Conservation (phyloP, 2,797 vertebrate genomes). For the Threskiornis aethiopicus region DNA sequence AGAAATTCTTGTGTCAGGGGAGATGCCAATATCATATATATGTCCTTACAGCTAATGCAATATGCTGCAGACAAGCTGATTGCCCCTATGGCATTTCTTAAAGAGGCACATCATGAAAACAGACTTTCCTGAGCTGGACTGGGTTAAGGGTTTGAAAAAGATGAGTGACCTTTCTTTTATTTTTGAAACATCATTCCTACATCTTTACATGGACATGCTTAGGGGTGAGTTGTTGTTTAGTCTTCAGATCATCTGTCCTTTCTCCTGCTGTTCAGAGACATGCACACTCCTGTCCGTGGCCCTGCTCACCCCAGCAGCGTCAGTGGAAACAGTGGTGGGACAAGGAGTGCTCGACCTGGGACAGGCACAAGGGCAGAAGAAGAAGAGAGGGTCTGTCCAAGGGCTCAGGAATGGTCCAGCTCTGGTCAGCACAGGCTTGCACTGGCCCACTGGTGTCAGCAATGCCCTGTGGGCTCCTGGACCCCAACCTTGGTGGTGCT, state of each 20-base stretch:
- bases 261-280: not conserved
- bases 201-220: not conserved
- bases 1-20: slow-evolving; percentile 5
- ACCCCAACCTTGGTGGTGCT: not conserved
- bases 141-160: not conserved
- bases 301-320: not conserved
- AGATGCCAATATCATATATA: not conserved
- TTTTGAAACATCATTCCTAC: not conserved
- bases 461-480: not conserved
- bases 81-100: not conserved
- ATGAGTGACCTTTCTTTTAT: not conserved
- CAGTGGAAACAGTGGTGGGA: not conserved
- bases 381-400: not conserved
- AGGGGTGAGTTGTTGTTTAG: not conserved
- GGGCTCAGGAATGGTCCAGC: not conserved
- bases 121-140: not conserved
- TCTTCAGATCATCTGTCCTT: not conserved
- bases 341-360: not conserved
- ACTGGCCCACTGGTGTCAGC: not conserved
- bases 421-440: not conserved
- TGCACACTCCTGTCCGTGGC: rapidly evolving
- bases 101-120: not conserved
- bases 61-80: not conserved
- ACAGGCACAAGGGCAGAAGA: not conserved
- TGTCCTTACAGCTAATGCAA: not conserved